Conservation (phyloP, 2,113 vertebrate genomes). For the Paraplagusia blochii region DNA sequence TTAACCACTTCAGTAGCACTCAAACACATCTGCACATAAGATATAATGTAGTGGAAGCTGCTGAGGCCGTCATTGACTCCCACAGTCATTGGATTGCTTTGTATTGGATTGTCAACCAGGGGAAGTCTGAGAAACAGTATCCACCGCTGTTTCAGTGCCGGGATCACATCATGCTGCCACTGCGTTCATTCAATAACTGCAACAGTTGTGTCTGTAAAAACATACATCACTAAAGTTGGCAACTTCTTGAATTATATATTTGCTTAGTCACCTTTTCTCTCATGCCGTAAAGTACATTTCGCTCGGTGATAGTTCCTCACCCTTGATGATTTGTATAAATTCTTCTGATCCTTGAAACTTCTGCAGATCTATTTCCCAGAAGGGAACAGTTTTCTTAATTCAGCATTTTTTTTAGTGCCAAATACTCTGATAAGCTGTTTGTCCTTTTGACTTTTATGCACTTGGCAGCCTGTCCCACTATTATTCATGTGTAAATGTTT, state of each 20-base stretch:
- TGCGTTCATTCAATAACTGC: too few species aligned
- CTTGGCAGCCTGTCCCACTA: constrained; percentile 11
- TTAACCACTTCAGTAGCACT: not conserved
- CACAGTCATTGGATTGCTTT: constrained; percentile 51
- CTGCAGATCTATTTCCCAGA: constrained; percentile 2
- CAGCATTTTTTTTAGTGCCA: not conserved
- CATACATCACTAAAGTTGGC: constrained; percentile 4
- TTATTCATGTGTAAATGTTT: constrained; percentile 27
- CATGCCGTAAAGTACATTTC: too few species aligned
- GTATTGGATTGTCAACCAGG: constrained; percentile 52
- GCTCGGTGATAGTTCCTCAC: not conserved
- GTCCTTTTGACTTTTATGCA: constrained; percentile 25
- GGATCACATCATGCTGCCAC: constrained; percentile 45
- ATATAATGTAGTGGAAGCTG: constrained; percentile 39
- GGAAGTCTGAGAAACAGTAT: constrained; percentile 47
- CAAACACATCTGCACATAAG: constrained; percentile 24
- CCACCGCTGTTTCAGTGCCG: constrained; percentile 30
- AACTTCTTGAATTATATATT: too few species aligned
- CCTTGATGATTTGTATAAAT: not conserved
- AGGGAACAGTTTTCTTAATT: constrained; percentile 1
- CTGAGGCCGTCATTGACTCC: constrained; percentile 29
- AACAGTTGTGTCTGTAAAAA: constrained; percentile 36
- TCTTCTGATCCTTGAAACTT: not conserved
- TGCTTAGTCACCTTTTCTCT: too few species aligned
- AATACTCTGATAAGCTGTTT: constrained; percentile 10